phyloP scores from a whole-genome alignment of 2,888 invertebrate species.

The Pammene aurita region DNA sequence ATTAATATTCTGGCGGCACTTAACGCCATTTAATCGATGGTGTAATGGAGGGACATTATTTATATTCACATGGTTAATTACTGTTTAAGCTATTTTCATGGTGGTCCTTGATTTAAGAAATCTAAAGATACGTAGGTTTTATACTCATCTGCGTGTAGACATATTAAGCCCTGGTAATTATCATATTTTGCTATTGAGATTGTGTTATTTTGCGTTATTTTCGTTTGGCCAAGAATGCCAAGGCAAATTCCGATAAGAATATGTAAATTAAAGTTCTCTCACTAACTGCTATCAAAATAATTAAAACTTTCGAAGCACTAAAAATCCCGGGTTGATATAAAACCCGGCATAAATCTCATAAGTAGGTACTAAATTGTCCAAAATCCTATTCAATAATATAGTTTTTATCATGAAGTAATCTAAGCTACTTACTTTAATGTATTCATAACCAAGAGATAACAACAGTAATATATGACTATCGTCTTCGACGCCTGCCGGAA shows the following conservation, averaged over 20 bases:
- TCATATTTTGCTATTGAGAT: too few relatives aligned
- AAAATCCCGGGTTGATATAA: background rate
- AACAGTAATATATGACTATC: too few relatives aligned
- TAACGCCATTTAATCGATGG: slow-evolving; percentile 25
- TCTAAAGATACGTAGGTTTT: background rate
- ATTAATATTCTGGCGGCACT: slow-evolving; percentile 29
- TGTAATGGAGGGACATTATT: slow-evolving; percentile 25
- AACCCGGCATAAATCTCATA: background rate
- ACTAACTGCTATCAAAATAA: too few relatives aligned
- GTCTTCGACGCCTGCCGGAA: too few relatives aligned
- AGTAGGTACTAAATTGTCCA: background rate
- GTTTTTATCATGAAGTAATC: slow-evolving; percentile 13
- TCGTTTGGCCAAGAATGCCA: background rate
- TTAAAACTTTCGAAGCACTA: background rate
- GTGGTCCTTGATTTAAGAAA: slow-evolving; percentile 16
- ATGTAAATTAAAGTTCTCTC: too few relatives aligned
- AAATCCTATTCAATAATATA: slow-evolving; percentile 8
- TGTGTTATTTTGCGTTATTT: too few relatives aligned
- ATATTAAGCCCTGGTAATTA: too few relatives aligned
- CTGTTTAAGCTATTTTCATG: slow-evolving; percentile 1
- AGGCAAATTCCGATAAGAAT: too few relatives aligned
- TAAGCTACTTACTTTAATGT: background rate
- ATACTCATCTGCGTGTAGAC: background rate
- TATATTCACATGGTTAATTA: slow-evolving; percentile 17
- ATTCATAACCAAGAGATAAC: background rate